Evolutionary conservation across 2,113 vertebrate genomes (phyloP).

Genomic region (Ceyx melanurus): DNA sequence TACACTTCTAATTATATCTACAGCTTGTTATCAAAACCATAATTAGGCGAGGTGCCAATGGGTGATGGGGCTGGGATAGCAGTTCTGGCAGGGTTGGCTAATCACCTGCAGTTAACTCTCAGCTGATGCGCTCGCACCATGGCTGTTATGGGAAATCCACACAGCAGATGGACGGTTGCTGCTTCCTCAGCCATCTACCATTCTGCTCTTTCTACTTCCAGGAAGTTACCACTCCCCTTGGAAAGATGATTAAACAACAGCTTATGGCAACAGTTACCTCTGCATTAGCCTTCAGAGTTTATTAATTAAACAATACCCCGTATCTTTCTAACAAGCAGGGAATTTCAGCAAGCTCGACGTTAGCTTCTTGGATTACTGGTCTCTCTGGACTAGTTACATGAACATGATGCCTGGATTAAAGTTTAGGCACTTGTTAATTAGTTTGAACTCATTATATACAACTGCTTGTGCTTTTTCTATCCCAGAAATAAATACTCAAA

Average conservation of each 20-base stretch:
- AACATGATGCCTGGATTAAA: not conserved
- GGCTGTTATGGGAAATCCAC: not conserved
- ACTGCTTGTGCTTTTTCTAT: not conserved
- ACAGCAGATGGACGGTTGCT: not conserved
- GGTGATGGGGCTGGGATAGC: not conserved
- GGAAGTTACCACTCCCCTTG: not conserved
- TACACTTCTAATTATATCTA: not conserved
- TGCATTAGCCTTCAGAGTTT: not conserved
- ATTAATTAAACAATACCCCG: not conserved
- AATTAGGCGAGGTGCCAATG: not conserved
- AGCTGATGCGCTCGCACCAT: rapidly evolving
- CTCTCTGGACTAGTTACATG: not conserved
- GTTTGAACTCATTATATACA: not conserved
- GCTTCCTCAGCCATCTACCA: not conserved
- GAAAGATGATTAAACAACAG: not conserved
- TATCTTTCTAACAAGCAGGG: not conserved
- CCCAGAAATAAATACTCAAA: not conserved
- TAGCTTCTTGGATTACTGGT: not conserved
- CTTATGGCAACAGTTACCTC: not conserved
- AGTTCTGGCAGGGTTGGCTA: not conserved
- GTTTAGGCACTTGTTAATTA: not conserved
- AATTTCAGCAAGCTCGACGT: not conserved
- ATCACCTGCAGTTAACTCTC: not conserved
- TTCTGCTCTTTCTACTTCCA: not conserved
- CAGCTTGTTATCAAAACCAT: not conserved